Evolutionary conservation across 2,113 vertebrate species (phyloP).

Genomic region (Apistogramma diplotaenia): DNA sequence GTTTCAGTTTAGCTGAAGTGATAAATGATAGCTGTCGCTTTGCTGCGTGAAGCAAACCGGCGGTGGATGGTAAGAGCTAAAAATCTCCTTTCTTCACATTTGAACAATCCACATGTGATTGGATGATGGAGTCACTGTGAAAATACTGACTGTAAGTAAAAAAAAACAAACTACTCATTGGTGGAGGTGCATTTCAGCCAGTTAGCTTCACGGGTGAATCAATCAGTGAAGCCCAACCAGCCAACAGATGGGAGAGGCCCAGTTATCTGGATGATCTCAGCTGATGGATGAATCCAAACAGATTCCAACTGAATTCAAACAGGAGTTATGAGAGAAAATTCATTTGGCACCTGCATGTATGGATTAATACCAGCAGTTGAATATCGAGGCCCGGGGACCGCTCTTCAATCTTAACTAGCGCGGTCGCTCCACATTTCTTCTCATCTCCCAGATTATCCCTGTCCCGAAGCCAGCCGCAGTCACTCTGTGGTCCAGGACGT

Average conservation of each 20-base stretch:
- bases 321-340: neutral
- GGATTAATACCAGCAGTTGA: neutral
- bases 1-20: neutral
- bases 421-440: neutral
- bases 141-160: neutral
- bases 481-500: neutral
- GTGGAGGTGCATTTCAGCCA: accelerated
- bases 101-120: neutral
- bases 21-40: neutral
- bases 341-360: neutral
- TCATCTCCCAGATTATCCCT: neutral
- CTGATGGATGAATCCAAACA: neutral
- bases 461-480: neutral
- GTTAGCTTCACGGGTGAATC: neutral
- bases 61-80: neutral
- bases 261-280: neutral
- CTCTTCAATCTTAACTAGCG: neutral
- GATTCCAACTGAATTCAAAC: neutral
- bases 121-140: neutral
- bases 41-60: neutral
- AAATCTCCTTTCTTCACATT: neutral
- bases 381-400: neutral
- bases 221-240: neutral
- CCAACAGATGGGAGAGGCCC: neutral
- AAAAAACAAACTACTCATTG: neutral